Base-by-base conservation (phyloP, 2,797 vertebrate species). In the Avahi laniger region DNA sequence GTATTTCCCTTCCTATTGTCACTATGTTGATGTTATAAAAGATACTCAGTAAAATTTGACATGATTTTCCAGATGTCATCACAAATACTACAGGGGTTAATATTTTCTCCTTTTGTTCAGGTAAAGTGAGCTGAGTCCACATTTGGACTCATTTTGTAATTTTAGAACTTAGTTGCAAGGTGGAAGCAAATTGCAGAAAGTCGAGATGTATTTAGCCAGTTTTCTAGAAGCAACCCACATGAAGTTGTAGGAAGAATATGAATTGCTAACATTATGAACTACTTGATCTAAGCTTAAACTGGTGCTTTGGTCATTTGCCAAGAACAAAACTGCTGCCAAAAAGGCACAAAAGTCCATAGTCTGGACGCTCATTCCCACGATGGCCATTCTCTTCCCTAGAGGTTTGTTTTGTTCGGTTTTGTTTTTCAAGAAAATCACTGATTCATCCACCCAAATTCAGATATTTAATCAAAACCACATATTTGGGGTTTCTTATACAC, bases 1-100 rank as follows among this genome's bases (percentile, higher is more conserved):
- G 8, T 11, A 46, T 69, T 92, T 75, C 28, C 30, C 48, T 91
- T 92, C 96, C 46, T 76, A 20, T 54, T 54, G 24, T 91, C 22
- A 59, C 13, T 72, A 75, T 94, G 80, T 95, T 76, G 11, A 65
- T 93, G 52, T 84, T 65, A 59, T 86, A 69, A 93, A 95, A 79
- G 33, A 69, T 86, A 63, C 8, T 76, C 46, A 50, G 38, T 82
- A 59, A 83, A 61, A 96, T 92, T 69, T 80, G 73, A 59, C 35
- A 57, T 48, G 17, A 96, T 86, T 86, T 95, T 91, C 41, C 57
- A 96, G 65, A 67, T 89, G 43, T 81, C 87, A 43, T 75, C 41
- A 89, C 72, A 83, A 93, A 92, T 67, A 54, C 17, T 35, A 50
- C 35, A 46, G 33, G 18, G 28, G 5, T 92, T 75, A 76, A 46